These are phyloP conservation scores for Regulus satrapa DNA, from an alignment of 2,113 vertebrate genomes.

Conservation along the genomic window DNA sequence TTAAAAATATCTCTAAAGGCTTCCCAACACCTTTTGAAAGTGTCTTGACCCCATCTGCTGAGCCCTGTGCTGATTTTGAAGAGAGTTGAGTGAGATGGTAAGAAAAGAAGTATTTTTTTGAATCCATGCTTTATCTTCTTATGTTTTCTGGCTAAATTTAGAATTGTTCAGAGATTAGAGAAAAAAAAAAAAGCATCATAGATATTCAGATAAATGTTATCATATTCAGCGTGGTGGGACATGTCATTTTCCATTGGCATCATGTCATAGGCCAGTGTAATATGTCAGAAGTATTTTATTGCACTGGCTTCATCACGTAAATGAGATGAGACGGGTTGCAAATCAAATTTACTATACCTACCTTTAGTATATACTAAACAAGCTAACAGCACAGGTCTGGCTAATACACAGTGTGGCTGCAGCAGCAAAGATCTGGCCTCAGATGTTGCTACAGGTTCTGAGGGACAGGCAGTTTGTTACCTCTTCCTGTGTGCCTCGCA, in stretches of 20 bases:
- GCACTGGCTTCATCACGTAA: neutral
- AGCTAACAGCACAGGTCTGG: neutral
- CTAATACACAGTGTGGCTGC: neutral
- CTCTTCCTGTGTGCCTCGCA: neutral
- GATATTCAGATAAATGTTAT: neutral
- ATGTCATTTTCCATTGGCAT: slow-evolving; percentile 39
- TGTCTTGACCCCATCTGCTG: neutral
- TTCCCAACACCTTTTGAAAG: neutral
- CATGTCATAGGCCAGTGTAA: slow-evolving; percentile 29
- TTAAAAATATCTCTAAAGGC: neutral
- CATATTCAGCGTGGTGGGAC: neutral
- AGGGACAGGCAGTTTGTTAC: neutral
- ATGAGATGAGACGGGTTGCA: neutral
- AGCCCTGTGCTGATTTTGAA: neutral
- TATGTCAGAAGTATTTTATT: slow-evolving; percentile 44
- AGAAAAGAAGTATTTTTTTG: neutral
- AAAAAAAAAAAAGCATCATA: neutral
- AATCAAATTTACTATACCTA: slow-evolving; percentile 34
- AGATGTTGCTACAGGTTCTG: neutral
- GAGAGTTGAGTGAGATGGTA: neutral
- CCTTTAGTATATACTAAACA: neutral
- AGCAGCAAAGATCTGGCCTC: neutral
- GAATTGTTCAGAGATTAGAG: neutral
- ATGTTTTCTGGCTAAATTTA: neutral
- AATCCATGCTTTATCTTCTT: neutral